Percentiles rank a stretch among this genome's conserved stretches.
Evolutionary conservation across 1,140 invertebrate species (phyloP).

Genomic region (Chironomus striatipennis): DNA sequence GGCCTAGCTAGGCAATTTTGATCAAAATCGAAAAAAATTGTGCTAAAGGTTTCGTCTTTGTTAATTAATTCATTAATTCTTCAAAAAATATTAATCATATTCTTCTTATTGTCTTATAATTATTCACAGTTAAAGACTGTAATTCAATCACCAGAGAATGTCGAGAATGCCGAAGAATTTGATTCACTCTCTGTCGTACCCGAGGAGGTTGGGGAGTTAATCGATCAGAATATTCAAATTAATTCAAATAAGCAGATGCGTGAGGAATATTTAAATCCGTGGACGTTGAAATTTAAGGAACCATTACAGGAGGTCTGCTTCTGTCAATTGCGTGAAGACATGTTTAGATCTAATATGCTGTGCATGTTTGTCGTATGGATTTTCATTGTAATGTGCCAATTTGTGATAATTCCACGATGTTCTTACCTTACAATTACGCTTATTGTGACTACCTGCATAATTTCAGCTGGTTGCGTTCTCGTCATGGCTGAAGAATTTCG

Average conservation of each 20-base stretch:
- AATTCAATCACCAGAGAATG: background rate
- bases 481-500: constrained; percentile 76
- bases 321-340: constrained; percentile 76
- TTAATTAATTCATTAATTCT: background rate
- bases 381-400: constrained; percentile 73
- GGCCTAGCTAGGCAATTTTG: no score
- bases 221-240: constrained; percentile 84
- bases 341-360: constrained; percentile 90
- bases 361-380: constrained; percentile 87
- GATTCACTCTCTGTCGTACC: background rate
- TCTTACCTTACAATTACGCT: constrained; percentile 48
- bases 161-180: background rate
- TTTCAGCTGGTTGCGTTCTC: constrained; percentile 58
- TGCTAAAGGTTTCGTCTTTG: no score
- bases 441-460: constrained; percentile 52
- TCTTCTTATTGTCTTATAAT: no score
- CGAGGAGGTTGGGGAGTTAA: constrained; percentile 62
- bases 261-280: constrained; percentile 73
- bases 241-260: constrained; percentile 87
- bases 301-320: constrained; percentile 49
- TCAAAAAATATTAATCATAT: background rate
- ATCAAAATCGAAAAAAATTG: no score
- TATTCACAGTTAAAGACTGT: background rate
- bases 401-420: constrained; percentile 64
- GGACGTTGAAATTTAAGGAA: constrained; percentile 79